These are phyloP conservation scores for Sericinus montela DNA, from an alignment of 2,888 invertebrate genomes.

Conservation along the genomic window DNA sequence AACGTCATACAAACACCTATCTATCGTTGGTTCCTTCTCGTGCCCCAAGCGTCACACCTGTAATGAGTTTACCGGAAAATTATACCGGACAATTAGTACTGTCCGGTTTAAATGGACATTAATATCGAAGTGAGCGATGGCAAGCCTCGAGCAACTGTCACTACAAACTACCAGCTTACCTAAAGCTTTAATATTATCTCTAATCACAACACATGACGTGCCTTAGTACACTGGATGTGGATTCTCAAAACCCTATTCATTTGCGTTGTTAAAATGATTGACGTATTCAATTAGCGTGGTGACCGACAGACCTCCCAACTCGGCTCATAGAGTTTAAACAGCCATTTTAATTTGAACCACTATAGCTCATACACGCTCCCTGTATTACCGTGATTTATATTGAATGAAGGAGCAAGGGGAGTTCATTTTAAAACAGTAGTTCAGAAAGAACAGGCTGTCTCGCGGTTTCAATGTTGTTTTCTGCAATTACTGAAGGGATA, in stretches of 20 bases:
- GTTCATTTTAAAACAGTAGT: slow-evolving; percentile 38
- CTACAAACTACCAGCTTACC: slow-evolving; percentile 36
- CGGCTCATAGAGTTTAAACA: slow-evolving; percentile 56
- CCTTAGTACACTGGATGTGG: slow-evolving; percentile 45
- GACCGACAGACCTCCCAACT: slow-evolving; percentile 80
- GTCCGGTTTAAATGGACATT: slow-evolving; percentile 58
- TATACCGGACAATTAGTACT: slow-evolving; percentile 61
- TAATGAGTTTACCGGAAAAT: slow-evolving; percentile 71
- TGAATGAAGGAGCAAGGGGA: slow-evolving; percentile 22
- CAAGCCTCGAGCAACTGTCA: slow-evolving; percentile 57
- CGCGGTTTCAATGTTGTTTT: slow-evolving; percentile 70
- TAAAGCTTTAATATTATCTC: slow-evolving; percentile 24
- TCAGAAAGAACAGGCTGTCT: slow-evolving; percentile 53
- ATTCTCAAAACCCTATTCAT: slow-evolving; percentile 71
- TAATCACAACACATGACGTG: slow-evolving; percentile 30
- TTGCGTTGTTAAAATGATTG: slow-evolving; percentile 88
- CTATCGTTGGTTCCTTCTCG: slow-evolving; percentile 45
- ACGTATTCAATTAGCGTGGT: slow-evolving; percentile 87
- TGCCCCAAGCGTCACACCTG: slow-evolving; percentile 38
- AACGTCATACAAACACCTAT: slow-evolving; percentile 33
- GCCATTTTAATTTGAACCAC: slow-evolving; percentile 40
- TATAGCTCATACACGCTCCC: slow-evolving; percentile 16
- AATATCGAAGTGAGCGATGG: slow-evolving; percentile 57
- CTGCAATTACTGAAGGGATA: slow-evolving; percentile 66
- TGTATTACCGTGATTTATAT: slow-evolving; percentile 2